phyloP scores from a whole-genome alignment of 1,140 invertebrate genomes.

The Anagrus nilaparvatae region DNA sequence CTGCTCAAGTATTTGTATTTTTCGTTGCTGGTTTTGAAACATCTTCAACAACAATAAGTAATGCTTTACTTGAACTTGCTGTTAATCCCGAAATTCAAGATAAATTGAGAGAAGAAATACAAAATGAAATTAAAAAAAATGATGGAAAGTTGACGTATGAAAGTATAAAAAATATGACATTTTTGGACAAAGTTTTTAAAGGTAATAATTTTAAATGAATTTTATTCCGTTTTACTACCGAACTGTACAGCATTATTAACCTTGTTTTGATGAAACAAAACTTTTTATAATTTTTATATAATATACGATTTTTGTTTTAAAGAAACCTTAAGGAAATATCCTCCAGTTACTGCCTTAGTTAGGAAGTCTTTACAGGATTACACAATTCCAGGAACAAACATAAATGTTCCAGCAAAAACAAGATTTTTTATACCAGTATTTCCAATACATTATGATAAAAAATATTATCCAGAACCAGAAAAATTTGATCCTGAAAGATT shows the following conservation, averaged over 20 bases:
- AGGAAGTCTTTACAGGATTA: background rate
- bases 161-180: background rate
- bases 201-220: too few species aligned
- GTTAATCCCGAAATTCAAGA: background rate
- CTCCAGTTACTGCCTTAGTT: background rate
- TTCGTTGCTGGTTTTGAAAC: background rate
- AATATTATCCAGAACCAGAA: background rate
- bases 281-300: too few species aligned
- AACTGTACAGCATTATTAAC: too few species aligned
- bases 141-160: background rate
- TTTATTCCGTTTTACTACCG: too few species aligned
- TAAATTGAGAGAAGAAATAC: background rate
- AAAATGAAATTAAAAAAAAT: background rate
- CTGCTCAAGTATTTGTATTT: background rate
- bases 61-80: background rate
- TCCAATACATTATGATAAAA: background rate
- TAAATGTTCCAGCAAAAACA: background rate
- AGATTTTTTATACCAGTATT: background rate
- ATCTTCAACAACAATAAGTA: background rate
- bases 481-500: background rate
- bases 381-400: background rate
- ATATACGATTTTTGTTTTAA: background rate
- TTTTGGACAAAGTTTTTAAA: background rate
- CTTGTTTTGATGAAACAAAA: too few species aligned
- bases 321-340: background rate